Evolutionary conservation across 1,140 invertebrate species (phyloP).

Genomic region (Drusus annulatus): DNA sequence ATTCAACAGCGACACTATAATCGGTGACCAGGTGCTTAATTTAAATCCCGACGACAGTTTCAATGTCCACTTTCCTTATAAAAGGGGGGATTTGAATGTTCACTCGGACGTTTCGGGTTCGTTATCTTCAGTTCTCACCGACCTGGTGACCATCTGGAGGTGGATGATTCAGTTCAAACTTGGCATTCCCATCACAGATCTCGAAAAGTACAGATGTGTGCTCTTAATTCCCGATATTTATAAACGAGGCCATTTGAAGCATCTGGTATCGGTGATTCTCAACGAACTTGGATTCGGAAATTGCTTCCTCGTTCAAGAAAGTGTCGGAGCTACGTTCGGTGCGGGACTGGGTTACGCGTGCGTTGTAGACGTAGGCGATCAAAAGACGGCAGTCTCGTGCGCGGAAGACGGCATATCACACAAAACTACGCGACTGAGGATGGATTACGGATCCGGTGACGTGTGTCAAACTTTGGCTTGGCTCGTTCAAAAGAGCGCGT

Average conservation of each 20-base stretch:
- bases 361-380: conserved; percentile 95
- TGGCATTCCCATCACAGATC: conserved; percentile 82
- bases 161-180: conserved; percentile 84
- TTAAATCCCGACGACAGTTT: conserved; percentile 82
- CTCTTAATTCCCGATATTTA: conserved; percentile 94
- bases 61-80: conserved; percentile 92
- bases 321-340: conserved; percentile 94
- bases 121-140: conserved; percentile 84
- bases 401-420: conserved; percentile 97
- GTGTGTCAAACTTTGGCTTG: conserved; percentile 89
- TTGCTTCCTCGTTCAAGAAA: conserved; percentile 91
- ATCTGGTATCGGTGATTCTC: conserved; percentile 86
- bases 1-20: conserved; percentile 74
- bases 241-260: conserved; percentile 88
- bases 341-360: conserved; percentile 93
- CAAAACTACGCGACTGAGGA: conserved; percentile 83
- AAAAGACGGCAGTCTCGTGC: conserved; percentile 96
- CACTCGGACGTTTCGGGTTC: conserved; percentile 89
- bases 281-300: conserved; percentile 89
- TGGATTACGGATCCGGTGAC: conserved; percentile 93
- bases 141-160: conserved; percentile 91
- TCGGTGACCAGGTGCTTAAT: conserved; percentile 82
- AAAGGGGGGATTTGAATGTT: conserved; percentile 89
- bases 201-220: conserved; percentile 89
- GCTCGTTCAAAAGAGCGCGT: conserved; percentile 89